A percentile compares a stretch with the other conserved stretches of the same genome.
Conservation (phyloP, 2,797 vertebrate species). For the Myoxocephalus aenaeus region DNA sequence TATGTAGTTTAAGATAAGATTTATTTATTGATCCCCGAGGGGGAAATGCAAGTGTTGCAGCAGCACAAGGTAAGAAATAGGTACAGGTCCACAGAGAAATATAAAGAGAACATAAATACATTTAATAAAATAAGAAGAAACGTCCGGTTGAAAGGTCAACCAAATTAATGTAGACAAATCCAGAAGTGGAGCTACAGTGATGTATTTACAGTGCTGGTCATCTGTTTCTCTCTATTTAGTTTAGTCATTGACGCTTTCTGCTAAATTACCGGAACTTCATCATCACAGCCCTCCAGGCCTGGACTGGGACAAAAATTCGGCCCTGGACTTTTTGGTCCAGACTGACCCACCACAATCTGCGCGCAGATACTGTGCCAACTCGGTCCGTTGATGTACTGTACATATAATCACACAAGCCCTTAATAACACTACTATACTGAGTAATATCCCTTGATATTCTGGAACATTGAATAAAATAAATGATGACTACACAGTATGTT, state of each 20-base stretch:
- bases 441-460: too few relatives aligned
- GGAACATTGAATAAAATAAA: too few relatives aligned
- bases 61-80: background rate
- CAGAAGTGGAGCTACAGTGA: background rate
- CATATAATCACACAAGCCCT: too few relatives aligned
- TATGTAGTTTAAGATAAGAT: background rate
- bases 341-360: too few relatives aligned
- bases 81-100: background rate
- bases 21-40: background rate
- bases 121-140: background rate
- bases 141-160: background rate
- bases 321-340: too few relatives aligned
- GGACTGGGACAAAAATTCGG: too few relatives aligned
- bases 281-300: background rate
- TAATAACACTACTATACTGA: too few relatives aligned
- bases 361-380: too few relatives aligned
- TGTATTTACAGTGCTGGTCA: background rate
- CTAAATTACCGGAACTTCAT: background rate
- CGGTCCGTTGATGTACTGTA: too few relatives aligned
- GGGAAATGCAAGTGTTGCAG: background rate
- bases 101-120: background rate
- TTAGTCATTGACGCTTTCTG: background rate
- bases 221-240: background rate
- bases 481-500: too few relatives aligned
- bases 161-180: background rate